These are phyloP conservation scores for Heliconius eleuchia DNA, from an alignment of 1,140 invertebrate genomes.

Conservation along the genomic window DNA sequence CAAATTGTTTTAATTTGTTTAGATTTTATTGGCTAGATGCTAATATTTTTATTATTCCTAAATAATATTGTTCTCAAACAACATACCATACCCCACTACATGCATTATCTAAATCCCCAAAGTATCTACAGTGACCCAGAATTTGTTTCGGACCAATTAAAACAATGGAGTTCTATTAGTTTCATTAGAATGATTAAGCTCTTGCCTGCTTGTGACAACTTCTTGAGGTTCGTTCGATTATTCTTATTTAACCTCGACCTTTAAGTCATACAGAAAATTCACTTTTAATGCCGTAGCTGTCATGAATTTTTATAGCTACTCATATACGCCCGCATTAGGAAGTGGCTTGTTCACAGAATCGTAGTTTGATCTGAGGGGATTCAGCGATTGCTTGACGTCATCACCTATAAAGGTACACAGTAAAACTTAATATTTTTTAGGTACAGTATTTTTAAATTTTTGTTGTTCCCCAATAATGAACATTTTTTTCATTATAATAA, in stretches of 20 bases:
- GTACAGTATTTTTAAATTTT: neutral
- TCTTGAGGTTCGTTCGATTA: conserved; percentile 51
- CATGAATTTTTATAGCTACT: conserved; percentile 67
- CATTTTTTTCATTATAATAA: conserved; percentile 13
- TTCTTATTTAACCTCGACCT: conserved; percentile 67
- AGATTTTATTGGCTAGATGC: neutral
- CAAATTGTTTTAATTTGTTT: neutral
- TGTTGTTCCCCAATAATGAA: neutral
- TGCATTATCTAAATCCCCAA: neutral
- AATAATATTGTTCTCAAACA: no score
- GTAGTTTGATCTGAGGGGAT: conserved; percentile 55
- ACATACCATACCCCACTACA: neutral
- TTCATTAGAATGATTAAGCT: conserved; percentile 69
- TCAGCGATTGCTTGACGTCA: conserved; percentile 54
- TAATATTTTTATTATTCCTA: no score
- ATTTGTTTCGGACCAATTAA: conserved; percentile 44
- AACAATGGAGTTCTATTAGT: conserved; percentile 69
- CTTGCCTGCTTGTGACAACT: conserved; percentile 45
- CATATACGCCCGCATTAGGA: conserved; percentile 72
- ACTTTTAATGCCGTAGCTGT: conserved; percentile 68
- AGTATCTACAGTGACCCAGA: conserved; percentile 31
- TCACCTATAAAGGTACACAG: conserved; percentile 38
- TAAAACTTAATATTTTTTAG: conserved; percentile 24
- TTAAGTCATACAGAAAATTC: conserved; percentile 67
- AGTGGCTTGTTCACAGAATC: conserved; percentile 71